Conservation (phyloP, 92 coral and sea anemone genomes). For the Siderastrea radians region DNA sequence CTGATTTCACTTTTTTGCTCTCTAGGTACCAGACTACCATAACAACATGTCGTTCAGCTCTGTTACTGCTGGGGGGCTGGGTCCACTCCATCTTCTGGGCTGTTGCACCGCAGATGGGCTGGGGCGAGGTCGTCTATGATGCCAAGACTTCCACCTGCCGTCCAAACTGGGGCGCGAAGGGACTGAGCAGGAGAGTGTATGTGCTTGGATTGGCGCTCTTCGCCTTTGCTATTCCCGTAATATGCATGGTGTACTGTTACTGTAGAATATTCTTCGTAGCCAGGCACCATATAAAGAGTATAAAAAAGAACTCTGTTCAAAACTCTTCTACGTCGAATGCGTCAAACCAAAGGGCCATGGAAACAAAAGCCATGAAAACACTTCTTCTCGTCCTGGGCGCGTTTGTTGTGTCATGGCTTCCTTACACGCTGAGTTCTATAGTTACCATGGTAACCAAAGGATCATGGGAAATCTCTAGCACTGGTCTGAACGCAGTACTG, state of each 20-base stretch:
- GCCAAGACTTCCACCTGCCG: constrained; percentile 83
- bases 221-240: constrained; percentile 66
- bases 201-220: constrained; percentile 72
- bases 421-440: constrained; percentile 76
- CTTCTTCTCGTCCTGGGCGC: constrained; percentile 82
- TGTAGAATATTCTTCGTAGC: constrained; percentile 76
- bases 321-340: constrained; percentile 16
- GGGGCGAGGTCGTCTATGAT: constrained; percentile 86
- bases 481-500: constrained; percentile 67
- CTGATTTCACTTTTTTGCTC: neutral
- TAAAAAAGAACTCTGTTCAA: constrained; percentile 72
- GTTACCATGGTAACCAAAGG: constrained; percentile 64
- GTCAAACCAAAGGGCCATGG: constrained; percentile 55
- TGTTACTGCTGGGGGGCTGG: constrained; percentile 76
- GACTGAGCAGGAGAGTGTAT: constrained; percentile 69
- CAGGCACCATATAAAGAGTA: constrained; percentile 69
- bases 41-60: constrained; percentile 73
- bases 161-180: constrained; percentile 85
- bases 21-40: constrained; percentile 76
- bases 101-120: constrained; percentile 80
- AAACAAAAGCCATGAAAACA: constrained; percentile 74
- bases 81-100: constrained; percentile 89
- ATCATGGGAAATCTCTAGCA: constrained; percentile 65
- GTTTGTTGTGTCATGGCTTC: constrained; percentile 87
- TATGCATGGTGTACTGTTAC: constrained; percentile 76